phyloP scores from a whole-genome alignment of 2,888 invertebrate species.

The Marasmarcha lunaedactyla region DNA sequence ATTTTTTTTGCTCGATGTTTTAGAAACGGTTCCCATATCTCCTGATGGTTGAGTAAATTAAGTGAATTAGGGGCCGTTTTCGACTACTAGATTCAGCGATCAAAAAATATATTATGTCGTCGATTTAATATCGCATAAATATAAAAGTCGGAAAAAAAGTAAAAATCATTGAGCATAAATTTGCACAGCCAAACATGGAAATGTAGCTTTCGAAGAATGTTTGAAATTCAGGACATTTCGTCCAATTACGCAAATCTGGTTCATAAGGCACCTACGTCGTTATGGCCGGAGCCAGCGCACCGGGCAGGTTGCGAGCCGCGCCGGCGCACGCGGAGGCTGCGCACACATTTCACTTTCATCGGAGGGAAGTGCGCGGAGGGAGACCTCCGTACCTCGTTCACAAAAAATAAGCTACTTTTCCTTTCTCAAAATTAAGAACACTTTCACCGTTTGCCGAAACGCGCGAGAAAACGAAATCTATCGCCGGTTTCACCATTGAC shows the following conservation, averaged over 20 bases:
- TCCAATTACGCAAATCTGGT: slow-evolving; percentile 1
- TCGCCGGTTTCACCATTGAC: neutral
- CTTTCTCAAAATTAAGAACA: slow-evolving; percentile 63
- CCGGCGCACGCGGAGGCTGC: slow-evolving; percentile 25
- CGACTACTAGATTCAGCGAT: too few relatives aligned
- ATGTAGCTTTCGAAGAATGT: neutral
- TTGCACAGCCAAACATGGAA: neutral
- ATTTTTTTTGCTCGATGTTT: too few relatives aligned
- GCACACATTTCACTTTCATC: slow-evolving; percentile 46
- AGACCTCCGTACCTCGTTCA: slow-evolving; percentile 37
- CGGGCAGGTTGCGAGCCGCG: slow-evolving; percentile 25
- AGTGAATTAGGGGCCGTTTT: too few relatives aligned
- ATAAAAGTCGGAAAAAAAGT: too few relatives aligned
- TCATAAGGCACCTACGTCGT: slow-evolving; percentile 19
- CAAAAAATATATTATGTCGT: too few relatives aligned
- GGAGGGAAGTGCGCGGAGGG: slow-evolving; percentile 11
- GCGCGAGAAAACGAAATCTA: slow-evolving; percentile 36
- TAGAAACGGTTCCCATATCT: too few relatives aligned
- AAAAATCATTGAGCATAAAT: too few relatives aligned
- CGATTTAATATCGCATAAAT: too few relatives aligned
- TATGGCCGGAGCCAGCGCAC: slow-evolving; percentile 25
- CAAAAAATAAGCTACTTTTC: slow-evolving; percentile 64
- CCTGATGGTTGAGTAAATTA: too few relatives aligned
- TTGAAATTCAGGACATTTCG: neutral
- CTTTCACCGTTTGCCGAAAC: slow-evolving; percentile 59